phyloP scores from a whole-genome alignment of 2,797 vertebrate genomes.

The Selene dorsalis region DNA sequence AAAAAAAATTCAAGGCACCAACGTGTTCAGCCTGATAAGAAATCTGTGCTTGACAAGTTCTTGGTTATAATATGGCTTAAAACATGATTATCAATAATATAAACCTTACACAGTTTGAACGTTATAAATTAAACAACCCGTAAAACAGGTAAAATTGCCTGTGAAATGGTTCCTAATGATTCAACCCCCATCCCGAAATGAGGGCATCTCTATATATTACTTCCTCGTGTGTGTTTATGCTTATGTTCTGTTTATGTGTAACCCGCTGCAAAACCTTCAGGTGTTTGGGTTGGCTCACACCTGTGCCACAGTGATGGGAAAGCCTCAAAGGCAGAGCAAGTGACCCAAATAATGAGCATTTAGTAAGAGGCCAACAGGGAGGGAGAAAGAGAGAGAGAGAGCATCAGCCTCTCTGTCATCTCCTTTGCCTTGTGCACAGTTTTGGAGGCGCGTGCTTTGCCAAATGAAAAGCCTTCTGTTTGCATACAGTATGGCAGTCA shows the following conservation, averaged over 20 bases:
- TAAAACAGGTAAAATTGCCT: not conserved
- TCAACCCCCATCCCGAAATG: not conserved
- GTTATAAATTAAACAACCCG: not conserved
- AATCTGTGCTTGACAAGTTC: not conserved
- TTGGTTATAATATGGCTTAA: not conserved
- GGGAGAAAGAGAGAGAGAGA: slow-evolving; percentile 15
- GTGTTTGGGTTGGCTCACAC: slow-evolving; percentile 61
- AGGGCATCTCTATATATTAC: slow-evolving; percentile 2
- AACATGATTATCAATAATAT: not conserved
- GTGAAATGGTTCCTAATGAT: not conserved
- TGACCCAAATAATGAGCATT: slow-evolving; percentile 68
- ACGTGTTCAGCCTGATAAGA: slow-evolving; percentile 1
- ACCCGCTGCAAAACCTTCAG: slow-evolving; percentile 41
- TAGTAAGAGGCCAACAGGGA: slow-evolving; percentile 36
- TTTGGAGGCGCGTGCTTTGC: slow-evolving; percentile 46
- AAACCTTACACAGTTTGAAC: not conserved
- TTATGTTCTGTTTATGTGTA: slow-evolving; percentile 1
- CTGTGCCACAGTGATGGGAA: slow-evolving; percentile 58
- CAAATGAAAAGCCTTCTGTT: slow-evolving; percentile 61
- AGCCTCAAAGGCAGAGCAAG: slow-evolving; percentile 52
- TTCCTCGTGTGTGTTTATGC: slow-evolving; percentile 12
- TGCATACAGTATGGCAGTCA: slow-evolving; percentile 56
- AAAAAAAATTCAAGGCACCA: not conserved
- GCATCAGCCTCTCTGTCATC: slow-evolving; percentile 24
- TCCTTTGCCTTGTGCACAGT: slow-evolving; percentile 55